Conservation (phyloP, 2,113 vertebrate species). For the Empidonax alnorum region DNA sequence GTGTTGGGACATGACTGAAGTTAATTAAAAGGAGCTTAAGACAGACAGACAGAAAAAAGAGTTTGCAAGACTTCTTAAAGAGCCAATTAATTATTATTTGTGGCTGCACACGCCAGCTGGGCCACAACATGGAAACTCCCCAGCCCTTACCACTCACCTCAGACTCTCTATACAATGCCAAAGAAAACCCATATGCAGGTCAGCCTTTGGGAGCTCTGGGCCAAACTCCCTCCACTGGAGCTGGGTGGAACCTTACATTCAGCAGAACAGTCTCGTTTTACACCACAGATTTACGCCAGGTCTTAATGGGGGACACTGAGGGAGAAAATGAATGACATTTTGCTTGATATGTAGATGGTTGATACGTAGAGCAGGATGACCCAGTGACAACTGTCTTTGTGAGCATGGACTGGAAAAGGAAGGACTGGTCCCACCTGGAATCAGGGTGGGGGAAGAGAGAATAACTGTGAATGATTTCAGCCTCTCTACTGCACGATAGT, state of each 20-base stretch:
- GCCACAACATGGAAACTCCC: constrained; percentile 55
- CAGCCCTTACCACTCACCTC: constrained; percentile 27
- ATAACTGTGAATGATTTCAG: background rate
- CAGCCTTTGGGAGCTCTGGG: background rate
- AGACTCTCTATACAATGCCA: background rate
- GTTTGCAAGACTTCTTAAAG: constrained; percentile 63
- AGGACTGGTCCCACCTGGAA: background rate
- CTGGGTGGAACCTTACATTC: background rate
- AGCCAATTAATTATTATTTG: constrained; percentile 65
- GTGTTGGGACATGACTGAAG: constrained; percentile 68
- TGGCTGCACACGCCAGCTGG: constrained; percentile 63
- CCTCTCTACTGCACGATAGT: background rate
- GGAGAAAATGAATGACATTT: background rate
- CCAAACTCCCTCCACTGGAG: background rate
- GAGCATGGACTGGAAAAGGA: background rate
- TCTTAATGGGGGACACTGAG: background rate
- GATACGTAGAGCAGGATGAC: background rate
- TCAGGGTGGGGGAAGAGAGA: background rate
- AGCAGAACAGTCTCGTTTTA: background rate
- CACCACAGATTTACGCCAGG: background rate
- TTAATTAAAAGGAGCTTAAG: constrained; percentile 74
- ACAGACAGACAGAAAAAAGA: constrained; percentile 32
- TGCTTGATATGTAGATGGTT: background rate
- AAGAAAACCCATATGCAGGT: constrained; percentile 17
- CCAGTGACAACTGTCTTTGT: background rate